A percentile compares a stretch with the other conserved stretches of the same genome.
phyloP scores from a whole-genome alignment of 1,140 invertebrate species.

The Heliconius eleuchia region DNA sequence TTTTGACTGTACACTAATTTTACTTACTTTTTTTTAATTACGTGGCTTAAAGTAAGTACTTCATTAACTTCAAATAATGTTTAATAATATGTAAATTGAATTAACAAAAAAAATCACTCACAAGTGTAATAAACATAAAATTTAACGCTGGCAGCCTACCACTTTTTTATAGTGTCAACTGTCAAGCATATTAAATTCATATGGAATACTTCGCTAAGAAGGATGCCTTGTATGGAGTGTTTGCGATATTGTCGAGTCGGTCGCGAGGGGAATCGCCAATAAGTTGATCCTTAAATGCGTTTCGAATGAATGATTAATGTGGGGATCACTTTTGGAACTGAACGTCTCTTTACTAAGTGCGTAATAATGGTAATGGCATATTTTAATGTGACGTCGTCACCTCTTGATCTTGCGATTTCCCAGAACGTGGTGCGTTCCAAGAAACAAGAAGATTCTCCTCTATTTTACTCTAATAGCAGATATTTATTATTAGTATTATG shows the following conservation, averaged over 20 bases:
- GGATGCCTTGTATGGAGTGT: constrained; percentile 34
- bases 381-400: neutral
- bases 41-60: too few species aligned
- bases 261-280: constrained; percentile 38
- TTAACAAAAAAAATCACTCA: neutral
- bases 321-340: constrained; percentile 32
- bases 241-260: constrained; percentile 34
- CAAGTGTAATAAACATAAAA: constrained; percentile 1
- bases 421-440: neutral
- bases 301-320: constrained; percentile 42
- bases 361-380: constrained; percentile 5
- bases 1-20: too few species aligned
- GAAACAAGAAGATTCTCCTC: neutral
- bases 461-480: neutral
- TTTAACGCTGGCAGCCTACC: neutral
- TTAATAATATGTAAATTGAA: neutral
- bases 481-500: too few species aligned
- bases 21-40: too few species aligned
- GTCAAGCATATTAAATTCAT: constrained; percentile 35
- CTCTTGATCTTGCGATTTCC: neutral
- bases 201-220: constrained; percentile 32
- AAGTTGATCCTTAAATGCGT: constrained; percentile 40
- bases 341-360: constrained; percentile 25
- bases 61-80: too few species aligned
- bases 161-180: constrained; percentile 5